A percentile compares a stretch with the other conserved stretches of the same genome.
These are phyloP conservation scores for Mormoops blainvillei DNA, from an alignment of 2,113 vertebrate genomes.

Conservation along the genomic window DNA sequence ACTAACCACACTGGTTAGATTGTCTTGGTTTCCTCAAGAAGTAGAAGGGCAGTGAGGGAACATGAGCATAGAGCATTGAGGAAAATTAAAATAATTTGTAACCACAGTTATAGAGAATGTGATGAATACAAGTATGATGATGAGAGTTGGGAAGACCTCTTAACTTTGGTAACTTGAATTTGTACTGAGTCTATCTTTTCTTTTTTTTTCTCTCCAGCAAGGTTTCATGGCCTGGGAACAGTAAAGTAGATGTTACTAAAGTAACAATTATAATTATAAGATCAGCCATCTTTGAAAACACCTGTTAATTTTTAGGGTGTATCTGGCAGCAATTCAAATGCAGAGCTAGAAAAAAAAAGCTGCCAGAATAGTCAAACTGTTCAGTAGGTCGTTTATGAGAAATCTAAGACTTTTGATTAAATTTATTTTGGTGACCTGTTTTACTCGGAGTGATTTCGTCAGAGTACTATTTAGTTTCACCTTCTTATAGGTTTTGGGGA, in stretches of 20 bases:
- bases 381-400: neutral
- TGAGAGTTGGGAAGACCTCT: neutral
- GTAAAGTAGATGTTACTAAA: slow-evolving; percentile 4
- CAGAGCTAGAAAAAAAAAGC: neutral
- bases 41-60: neutral
- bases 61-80: neutral
- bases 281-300: slow-evolving; percentile 45
- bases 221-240: slow-evolving; percentile 37
- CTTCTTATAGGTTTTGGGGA: neutral
- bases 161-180: slow-evolving; percentile 12
- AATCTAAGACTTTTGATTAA: neutral
- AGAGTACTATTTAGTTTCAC: neutral
- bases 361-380: neutral
- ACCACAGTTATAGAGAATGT: neutral
- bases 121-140: neutral
- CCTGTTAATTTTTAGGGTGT: slow-evolving; percentile 52
- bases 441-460: neutral
- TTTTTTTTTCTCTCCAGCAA: neutral
- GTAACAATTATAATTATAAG: slow-evolving; percentile 55
- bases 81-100: neutral
- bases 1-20: neutral
- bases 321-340: slow-evolving; percentile 38
- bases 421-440: neutral
- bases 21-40: slow-evolving; percentile 8
- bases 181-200: neutral